A percentile compares a stretch with the other conserved stretches of the same genome.
These are phyloP conservation scores for Erebia palarica DNA, from an alignment of 2,888 invertebrate species.

Conservation along the genomic window DNA sequence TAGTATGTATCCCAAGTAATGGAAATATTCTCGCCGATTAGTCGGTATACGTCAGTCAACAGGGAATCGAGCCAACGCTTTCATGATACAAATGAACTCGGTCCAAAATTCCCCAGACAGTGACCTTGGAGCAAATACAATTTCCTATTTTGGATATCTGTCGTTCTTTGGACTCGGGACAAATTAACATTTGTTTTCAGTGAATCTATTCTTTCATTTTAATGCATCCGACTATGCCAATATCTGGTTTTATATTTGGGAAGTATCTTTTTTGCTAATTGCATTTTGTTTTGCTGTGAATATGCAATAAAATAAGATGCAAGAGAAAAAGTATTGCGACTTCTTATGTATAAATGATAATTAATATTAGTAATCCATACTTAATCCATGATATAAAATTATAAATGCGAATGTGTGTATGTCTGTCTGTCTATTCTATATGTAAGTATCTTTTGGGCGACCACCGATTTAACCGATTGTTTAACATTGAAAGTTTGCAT, in stretches of 20 bases:
- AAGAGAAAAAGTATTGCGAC: too few species aligned
- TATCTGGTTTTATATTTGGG: not conserved
- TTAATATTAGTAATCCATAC: too few species aligned
- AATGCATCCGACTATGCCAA: not conserved
- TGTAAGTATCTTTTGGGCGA: too few species aligned
- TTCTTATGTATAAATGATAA: too few species aligned
- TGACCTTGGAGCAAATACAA: conserved; percentile 35
- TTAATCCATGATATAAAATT: too few species aligned
- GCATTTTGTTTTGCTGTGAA: not conserved
- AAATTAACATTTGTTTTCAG: conserved; percentile 9
- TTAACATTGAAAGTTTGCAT: too few species aligned
- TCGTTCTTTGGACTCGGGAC: conserved; percentile 12
- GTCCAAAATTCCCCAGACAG: conserved; percentile 33
- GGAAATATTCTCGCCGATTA: conserved; percentile 26
- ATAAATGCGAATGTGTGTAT: too few species aligned
- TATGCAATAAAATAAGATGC: too few species aligned
- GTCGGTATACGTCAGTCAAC: conserved; percentile 26
- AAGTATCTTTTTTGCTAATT: not conserved
- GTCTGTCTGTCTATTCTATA: too few species aligned
- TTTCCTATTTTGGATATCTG: conserved; percentile 34
- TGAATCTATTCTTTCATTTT: not conserved
- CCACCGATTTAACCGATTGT: too few species aligned
- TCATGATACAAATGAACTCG: conserved; percentile 32
- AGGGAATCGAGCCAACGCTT: conserved; percentile 34
- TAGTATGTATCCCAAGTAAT: conserved; percentile 1